Conservation (phyloP, 2,113 vertebrate genomes). For the Garra rufa region DNA sequence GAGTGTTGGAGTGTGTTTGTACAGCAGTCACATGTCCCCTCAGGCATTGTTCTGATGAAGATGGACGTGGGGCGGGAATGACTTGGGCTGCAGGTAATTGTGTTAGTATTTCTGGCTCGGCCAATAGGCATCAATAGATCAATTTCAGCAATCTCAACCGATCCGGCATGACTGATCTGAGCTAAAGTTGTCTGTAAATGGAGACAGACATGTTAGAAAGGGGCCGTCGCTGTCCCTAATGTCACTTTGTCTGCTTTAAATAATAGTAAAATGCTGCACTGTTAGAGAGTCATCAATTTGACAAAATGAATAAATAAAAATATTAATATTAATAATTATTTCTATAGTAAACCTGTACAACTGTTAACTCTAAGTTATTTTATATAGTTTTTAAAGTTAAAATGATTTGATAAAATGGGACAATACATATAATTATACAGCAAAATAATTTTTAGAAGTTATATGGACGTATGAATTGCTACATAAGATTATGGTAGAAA, state of each 20-base stretch:
- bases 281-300: background rate
- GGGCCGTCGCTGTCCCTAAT: background rate
- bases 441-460: background rate
- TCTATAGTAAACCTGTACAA: background rate
- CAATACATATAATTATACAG: background rate
- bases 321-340: too few relatives aligned
- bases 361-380: background rate
- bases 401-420: background rate
- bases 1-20: slow-evolving; percentile 47
- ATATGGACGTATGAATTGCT: background rate
- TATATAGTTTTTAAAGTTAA: background rate
- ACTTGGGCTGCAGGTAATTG: slow-evolving; percentile 59
- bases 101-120: slow-evolving; percentile 58
- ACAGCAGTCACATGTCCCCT: slow-evolving; percentile 52
- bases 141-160: slow-evolving; percentile 55
- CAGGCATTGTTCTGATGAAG: slow-evolving; percentile 61
- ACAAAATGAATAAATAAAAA: too few relatives aligned
- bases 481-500: background rate
- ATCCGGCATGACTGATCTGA: slow-evolving; percentile 51
- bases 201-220: background rate
- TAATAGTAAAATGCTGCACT: background rate
- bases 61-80: slow-evolving; percentile 59
- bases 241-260: background rate
- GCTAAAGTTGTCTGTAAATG: slow-evolving; percentile 12
- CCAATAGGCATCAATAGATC: slow-evolving; percentile 63